Evolutionary conservation across 2,888 invertebrate species (phyloP), one percentile per base, ranked within the genome.

Genomic region (Plusia festucae): DNA sequence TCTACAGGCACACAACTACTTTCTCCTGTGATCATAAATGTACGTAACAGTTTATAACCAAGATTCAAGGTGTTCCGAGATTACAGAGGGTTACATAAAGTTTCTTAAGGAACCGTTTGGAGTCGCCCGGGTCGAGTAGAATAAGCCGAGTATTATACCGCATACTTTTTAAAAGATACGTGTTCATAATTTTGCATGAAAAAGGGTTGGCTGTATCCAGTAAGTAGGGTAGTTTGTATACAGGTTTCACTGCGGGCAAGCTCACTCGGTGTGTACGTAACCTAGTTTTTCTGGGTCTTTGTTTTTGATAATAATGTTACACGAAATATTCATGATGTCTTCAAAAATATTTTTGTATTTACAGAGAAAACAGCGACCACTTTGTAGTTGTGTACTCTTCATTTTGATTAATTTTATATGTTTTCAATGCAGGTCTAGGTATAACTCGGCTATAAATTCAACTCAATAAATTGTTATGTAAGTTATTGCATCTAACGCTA

Each of bases 81-180:
- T 49, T n/a, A 40, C 46, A 49, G 46, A 20, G 11, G n/a, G 15
- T 49, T 49, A 49, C 18, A 49, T 49, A 49, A 49, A 49, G 18
- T 18, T 20, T 18, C 8, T 16, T 46, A 46, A 13, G 46, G 9
- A 49, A 44, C n/a, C 16, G 44, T 16, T n/a, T 20, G 20, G 18
- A 49, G 46, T 4, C 11, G 18, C 46, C 20, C 46, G 46, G 46
- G 11, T 49, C 20, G 46, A 4, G 52, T 24, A 4, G 13, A 24
- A 24, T 11, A 24, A 24, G 52, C 15, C 22, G 15, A 24, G 2
- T 11, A 49, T 51, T 13, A 20, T 53, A 60, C 20, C 46, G 11
- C 18, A 0, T 4, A 72, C 44, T 44, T 59, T 65, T 76, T 61
- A 60, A 15, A 46, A 49, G 49, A 22, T 55, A 72, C 73, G 76